Evolutionary conservation across 2,113 vertebrate species (phyloP).

Genomic region (Rhinoptilus africanus): DNA sequence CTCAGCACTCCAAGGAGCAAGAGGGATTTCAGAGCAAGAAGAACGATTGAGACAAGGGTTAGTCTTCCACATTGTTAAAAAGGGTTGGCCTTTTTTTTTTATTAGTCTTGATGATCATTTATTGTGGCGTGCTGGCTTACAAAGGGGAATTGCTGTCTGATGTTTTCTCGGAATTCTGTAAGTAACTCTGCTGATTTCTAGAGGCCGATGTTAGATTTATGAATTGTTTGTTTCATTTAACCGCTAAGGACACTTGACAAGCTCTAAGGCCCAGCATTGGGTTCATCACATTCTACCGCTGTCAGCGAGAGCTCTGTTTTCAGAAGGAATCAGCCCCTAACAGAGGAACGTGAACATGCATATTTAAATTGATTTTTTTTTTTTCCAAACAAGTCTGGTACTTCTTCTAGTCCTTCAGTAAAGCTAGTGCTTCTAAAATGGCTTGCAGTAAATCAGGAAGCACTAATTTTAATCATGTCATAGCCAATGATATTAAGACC

Average conservation of each 20-base stretch:
- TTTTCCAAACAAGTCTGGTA: not conserved
- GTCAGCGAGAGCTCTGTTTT: not conserved
- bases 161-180: not conserved
- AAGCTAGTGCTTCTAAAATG: not conserved
- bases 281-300: accelerated
- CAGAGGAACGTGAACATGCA: not conserved
- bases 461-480: not conserved
- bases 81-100: not conserved
- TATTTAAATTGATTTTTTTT: not conserved
- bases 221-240: not conserved
- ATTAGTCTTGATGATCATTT: not conserved
- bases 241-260: not conserved
- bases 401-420: not conserved
- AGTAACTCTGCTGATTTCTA: not conserved
- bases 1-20: not conserved
- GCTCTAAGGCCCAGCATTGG: not conserved
- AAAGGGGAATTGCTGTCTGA: not conserved
- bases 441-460: not conserved
- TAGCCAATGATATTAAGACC: not conserved
- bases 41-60: not conserved
- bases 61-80: not conserved
- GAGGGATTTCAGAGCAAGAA: not conserved
- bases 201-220: not conserved
- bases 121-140: not conserved
- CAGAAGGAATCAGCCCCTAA: not conserved